Conservation (phyloP, 2,888 invertebrate species). For the Tipula unca region DNA sequence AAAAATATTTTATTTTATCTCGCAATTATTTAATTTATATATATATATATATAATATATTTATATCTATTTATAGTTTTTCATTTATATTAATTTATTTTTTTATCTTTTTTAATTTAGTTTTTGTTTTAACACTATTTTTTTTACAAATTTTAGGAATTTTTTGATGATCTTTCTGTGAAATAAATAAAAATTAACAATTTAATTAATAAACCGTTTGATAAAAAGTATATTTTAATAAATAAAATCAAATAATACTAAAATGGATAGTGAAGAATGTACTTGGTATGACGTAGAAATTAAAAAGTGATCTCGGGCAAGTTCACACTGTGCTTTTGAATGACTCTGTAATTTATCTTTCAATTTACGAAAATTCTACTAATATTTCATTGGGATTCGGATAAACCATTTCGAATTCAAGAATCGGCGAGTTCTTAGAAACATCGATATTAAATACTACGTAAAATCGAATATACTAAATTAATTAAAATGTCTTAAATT, state of each 20-base stretch:
- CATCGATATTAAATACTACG: background rate
- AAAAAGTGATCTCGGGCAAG: too few species aligned
- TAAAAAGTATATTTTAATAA: too few species aligned
- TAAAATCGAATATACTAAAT: background rate
- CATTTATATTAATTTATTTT: background rate
- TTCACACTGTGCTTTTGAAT: too few species aligned
- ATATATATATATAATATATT: background rate
- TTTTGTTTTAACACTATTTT: background rate
- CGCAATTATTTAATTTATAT: background rate
- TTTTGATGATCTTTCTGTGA: background rate
- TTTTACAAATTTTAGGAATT: background rate
- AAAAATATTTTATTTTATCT: background rate
- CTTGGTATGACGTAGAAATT: too few species aligned
- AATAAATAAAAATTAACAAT: background rate
- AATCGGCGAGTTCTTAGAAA: too few species aligned
- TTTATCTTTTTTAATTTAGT: background rate
- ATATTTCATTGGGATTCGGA: too few species aligned
- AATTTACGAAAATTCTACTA: too few species aligned
- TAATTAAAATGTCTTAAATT: background rate
- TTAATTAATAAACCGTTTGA: background rate
- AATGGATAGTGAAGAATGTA: too few species aligned
- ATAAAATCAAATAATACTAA: too few species aligned
- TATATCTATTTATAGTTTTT: background rate
- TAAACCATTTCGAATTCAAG: too few species aligned
- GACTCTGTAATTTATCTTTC: too few species aligned